phyloP scores from a whole-genome alignment of 1,140 invertebrate genomes.

The Vollenhovia emeryi region DNA sequence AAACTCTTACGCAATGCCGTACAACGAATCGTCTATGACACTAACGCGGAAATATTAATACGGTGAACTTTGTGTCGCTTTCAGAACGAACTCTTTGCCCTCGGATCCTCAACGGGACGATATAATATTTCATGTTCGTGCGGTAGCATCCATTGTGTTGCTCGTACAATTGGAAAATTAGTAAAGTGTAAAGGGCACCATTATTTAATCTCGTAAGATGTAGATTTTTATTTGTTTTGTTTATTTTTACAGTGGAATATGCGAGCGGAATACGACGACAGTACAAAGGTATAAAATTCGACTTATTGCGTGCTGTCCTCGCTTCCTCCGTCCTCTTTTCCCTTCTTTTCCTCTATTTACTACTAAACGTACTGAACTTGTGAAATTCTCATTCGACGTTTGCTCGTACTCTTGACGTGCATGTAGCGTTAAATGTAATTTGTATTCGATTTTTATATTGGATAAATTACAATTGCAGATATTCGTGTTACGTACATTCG shows the following conservation, averaged over 20 bases:
- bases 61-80: neutral
- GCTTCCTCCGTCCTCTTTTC: neutral
- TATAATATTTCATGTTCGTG: neutral
- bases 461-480: slow-evolving; percentile 4
- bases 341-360: neutral
- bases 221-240: slow-evolving; percentile 35
- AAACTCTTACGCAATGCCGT: neutral
- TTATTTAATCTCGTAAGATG: slow-evolving; percentile 8
- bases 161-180: slow-evolving; percentile 1
- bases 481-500: neutral
- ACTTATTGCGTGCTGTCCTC: neutral
- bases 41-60: neutral
- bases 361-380: neutral
- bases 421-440: neutral
- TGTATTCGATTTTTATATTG: neutral
- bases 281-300: slow-evolving; percentile 10
- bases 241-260: neutral
- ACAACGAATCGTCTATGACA: neutral
- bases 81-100: neutral
- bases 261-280: neutral
- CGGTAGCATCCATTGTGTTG: neutral
- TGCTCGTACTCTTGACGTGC: neutral
- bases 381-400: neutral
- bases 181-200: neutral
- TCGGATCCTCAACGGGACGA: neutral